A percentile compares a stretch with the other conserved stretches of the same genome.
These are phyloP conservation scores for Sphenodon punctatus DNA, from an alignment of 2,797 vertebrate genomes.

Conservation along the genomic window DNA sequence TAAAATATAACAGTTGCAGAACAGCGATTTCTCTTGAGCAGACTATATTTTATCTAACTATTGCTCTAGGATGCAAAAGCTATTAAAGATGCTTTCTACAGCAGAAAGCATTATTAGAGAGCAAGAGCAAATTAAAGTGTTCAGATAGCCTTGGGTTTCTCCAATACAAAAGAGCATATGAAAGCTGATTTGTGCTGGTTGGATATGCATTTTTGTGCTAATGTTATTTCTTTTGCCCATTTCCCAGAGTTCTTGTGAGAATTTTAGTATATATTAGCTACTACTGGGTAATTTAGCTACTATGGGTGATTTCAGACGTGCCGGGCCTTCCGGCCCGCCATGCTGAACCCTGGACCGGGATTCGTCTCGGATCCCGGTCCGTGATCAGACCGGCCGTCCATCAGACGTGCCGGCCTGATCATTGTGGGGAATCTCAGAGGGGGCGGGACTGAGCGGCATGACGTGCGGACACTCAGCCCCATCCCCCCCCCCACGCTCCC, in stretches of 20 bases:
- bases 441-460: no score
- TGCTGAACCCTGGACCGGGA: no score
- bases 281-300: no score
- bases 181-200: not conserved
- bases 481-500: no score
- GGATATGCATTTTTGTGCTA: constrained; percentile 2
- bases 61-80: not conserved
- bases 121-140: constrained; percentile 37
- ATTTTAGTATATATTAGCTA: not conserved
- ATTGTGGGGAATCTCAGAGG: no score
- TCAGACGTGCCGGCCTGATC: no score
- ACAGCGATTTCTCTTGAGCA: constrained; percentile 6
- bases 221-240: constrained; percentile 16
- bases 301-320: no score
- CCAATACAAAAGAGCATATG: not conserved
- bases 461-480: no score
- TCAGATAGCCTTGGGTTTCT: constrained; percentile 18
- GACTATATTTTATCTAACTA: not conserved
- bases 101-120: constrained; percentile 29
- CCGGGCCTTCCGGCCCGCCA: no score
- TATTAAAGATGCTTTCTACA: constrained; percentile 10
- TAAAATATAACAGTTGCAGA: not conserved
- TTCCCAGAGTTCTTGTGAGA: constrained; percentile 9
- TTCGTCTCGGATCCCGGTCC: no score
- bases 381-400: no score